Percentiles rank a stretch among this genome's conserved stretches.
Conservation (phyloP, 2,888 invertebrate species). For the Pachycephus smyrnensis region DNA sequence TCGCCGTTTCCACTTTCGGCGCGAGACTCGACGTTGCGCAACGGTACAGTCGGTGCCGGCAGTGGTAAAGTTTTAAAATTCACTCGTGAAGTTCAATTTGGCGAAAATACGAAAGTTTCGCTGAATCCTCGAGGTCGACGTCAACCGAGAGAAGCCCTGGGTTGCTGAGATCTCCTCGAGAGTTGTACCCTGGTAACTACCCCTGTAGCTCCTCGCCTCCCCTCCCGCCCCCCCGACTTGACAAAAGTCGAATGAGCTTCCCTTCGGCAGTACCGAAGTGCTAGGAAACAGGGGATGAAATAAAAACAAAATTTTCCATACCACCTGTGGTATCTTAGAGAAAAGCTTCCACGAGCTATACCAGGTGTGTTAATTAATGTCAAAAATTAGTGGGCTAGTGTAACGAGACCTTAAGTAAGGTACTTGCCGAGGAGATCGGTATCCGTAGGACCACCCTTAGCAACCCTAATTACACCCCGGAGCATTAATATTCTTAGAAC, state of each 20-base stretch:
- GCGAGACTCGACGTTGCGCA: neutral
- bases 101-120: constrained; percentile 25
- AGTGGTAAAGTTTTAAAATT: constrained; percentile 26
- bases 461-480: too few relatives aligned
- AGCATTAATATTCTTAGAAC: too few relatives aligned
- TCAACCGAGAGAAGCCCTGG: constrained; percentile 4
- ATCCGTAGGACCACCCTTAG: too few relatives aligned
- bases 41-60: neutral
- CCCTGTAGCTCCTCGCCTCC: constrained; percentile 17
- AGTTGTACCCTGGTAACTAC: constrained; percentile 13
- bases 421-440: too few relatives aligned
- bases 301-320: too few relatives aligned
- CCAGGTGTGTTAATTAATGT: too few relatives aligned
- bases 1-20: constrained; percentile 24
- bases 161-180: constrained; percentile 2
- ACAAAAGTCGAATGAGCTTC: constrained; percentile 6
- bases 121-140: constrained; percentile 6
- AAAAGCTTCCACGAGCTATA: too few relatives aligned
- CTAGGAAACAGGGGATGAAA: too few relatives aligned
- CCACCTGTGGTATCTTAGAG: too few relatives aligned
- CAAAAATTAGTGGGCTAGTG: too few relatives aligned
- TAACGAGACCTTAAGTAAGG: too few relatives aligned
- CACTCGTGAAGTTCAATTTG: constrained; percentile 54
- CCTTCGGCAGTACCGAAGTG: constrained; percentile 21
- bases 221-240: constrained; percentile 15